Conservation (phyloP, 2,797 vertebrate species). For the Urosaurus nigricauda region DNA sequence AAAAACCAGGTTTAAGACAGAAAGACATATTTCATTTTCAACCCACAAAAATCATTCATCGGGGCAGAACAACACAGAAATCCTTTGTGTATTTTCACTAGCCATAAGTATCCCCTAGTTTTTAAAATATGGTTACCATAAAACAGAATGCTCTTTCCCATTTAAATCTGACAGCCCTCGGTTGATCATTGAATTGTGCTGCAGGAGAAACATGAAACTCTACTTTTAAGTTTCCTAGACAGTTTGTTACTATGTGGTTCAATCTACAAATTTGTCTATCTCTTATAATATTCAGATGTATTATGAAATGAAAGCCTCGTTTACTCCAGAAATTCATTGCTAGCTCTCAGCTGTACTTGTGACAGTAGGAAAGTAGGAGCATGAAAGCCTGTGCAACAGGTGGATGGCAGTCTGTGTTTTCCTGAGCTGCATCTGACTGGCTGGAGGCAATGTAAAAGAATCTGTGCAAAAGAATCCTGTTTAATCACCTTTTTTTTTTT, state of each 20-base stretch:
- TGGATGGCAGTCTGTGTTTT: background rate
- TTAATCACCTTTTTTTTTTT: background rate
- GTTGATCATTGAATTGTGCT: background rate
- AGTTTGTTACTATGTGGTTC: background rate
- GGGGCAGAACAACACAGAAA: background rate
- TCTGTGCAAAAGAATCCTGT: background rate
- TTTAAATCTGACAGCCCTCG: background rate
- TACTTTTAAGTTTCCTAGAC: background rate
- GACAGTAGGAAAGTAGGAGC: too few species aligned
- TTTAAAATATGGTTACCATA: background rate
- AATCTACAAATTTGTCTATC: background rate
- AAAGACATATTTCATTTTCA: slow-evolving; percentile 36
- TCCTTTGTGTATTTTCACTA: background rate
- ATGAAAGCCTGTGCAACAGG: too few species aligned
- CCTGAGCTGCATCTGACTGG: background rate
- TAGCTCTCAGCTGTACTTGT: background rate
- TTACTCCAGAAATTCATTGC: background rate
- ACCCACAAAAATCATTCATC: background rate
- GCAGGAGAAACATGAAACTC: background rate
- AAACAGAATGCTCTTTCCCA: background rate
- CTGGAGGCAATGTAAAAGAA: background rate
- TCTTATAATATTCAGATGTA: background rate
- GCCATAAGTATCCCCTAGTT: background rate
- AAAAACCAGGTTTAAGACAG: background rate
- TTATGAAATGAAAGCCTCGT: too few species aligned